These are phyloP conservation scores for Tor tambroides DNA, from an alignment of 2,113 vertebrate genomes.

Conservation along the genomic window DNA sequence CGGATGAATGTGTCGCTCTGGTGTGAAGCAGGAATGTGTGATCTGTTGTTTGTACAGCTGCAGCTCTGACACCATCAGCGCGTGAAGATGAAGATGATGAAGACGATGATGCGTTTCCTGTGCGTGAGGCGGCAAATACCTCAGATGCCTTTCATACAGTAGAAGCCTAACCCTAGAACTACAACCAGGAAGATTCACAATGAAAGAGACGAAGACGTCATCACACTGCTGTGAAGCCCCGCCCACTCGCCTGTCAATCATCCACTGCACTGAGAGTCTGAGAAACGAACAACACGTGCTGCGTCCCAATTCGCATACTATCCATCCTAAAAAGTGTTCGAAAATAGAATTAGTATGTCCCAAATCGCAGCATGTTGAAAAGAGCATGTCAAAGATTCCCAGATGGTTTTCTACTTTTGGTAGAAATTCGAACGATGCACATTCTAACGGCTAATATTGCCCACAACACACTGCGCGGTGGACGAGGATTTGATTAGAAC, in stretches of 20 bases:
- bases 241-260: background rate
- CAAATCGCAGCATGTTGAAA: no score
- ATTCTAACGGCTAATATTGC: no score
- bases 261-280: background rate
- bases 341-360: no score
- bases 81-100: background rate
- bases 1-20: background rate
- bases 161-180: background rate
- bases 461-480: no score
- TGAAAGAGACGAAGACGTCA: background rate
- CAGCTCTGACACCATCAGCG: background rate
- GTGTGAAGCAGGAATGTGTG: conserved; percentile 4
- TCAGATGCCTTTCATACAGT: background rate
- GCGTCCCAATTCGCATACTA: no score
- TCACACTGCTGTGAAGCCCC: no score
- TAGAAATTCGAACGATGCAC: no score
- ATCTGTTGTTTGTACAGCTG: conserved; percentile 15
- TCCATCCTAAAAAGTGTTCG: no score
- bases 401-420: no score
- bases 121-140: background rate
- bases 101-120: conserved; percentile 1
- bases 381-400: no score
- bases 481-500: no score
- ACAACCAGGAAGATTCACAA: background rate
- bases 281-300: no score